Conservation (phyloP, 2,113 vertebrate species). For the Geothlypis trichas region DNA sequence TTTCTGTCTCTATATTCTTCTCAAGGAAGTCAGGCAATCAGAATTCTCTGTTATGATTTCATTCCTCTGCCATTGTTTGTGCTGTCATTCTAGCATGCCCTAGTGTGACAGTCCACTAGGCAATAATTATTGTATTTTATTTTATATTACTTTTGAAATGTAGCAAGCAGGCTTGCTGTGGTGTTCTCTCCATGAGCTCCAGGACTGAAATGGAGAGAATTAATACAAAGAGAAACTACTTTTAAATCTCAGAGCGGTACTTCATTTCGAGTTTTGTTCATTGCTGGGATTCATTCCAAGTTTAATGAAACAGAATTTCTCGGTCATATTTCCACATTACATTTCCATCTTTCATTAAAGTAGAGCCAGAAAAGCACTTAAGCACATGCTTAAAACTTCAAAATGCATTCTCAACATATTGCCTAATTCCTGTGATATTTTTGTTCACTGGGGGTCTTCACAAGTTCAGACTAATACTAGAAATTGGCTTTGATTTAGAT, state of each 20-base stretch:
- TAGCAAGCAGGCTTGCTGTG: not conserved
- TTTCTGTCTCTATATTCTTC: not conserved
- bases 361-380: constrained; percentile 59
- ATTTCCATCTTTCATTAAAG: constrained; percentile 56
- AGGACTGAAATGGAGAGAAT: not conserved
- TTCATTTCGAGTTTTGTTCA: constrained; percentile 6
- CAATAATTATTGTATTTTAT: not conserved
- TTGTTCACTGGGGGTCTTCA: constrained; percentile 57
- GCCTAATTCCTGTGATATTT: constrained; percentile 64
- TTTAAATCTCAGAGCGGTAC: not conserved
- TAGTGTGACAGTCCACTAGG: not conserved
- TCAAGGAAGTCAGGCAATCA: not conserved
- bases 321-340: constrained; percentile 23
- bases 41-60: not conserved
- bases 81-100: not conserved
- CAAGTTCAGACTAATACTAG: constrained; percentile 47
- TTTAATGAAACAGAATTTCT: constrained; percentile 48
- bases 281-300: constrained; percentile 9
- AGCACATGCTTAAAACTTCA: constrained; percentile 63
- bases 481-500: constrained; percentile 68
- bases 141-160: not conserved
- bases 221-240: not conserved
- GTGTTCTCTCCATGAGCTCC: not conserved
- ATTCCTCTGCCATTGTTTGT: not conserved
- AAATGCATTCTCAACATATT: constrained; percentile 62